Evolutionary conservation across 2,797 vertebrate species (phyloP), one percentile per base, ranked within the genome.

Genomic region (Ambastaia sidthimunki): DNA sequence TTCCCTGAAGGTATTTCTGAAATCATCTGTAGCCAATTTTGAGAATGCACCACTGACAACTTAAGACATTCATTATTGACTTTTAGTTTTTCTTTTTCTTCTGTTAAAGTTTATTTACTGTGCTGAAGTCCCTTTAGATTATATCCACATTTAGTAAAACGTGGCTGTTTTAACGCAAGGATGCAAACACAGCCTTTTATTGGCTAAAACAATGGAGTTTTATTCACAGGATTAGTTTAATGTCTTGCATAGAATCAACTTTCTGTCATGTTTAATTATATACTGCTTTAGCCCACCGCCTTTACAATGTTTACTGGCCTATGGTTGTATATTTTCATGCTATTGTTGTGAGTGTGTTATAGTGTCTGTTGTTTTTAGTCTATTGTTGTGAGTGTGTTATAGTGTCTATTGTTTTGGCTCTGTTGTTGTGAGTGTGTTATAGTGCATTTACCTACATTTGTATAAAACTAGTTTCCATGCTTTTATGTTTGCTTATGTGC

Each of bases 51-150:
- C 16, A 44, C 50, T 50, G 28, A 54, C 3, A 10, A 54, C 73
- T 76, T 68, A 73, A 37, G 19, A 28, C 60, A 52, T 23, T 10
- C 47, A 66, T 50, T 67, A 77, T 78, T 77, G 25, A 47, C 23
- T 4, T 68, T 77, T 47, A 34, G 44, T 67, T 74, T 71, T 57
- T n/a, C 72, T 65, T 77, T 77, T 18, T 50, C 19, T 31, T 57
- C 67, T 65, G 54, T 78, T 28, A 34, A 68, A 54, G 66, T 62
- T 78, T 79, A 83, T 80, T 77, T 76, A 28, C 44, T 54, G 75
- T 15, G 55, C 21, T 7, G 21, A 23, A 6, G 31, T 63, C 28
- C 16, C 60, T 34, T 18, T 63, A 18, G 60, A 18, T 34, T 34
- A 34, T 34, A 34, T n/a, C 2, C 16, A 63, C 3, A 10, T 63